Base-by-base conservation (phyloP, 2,113 vertebrate genomes). In the Melanostigma gelatinosum region DNA sequence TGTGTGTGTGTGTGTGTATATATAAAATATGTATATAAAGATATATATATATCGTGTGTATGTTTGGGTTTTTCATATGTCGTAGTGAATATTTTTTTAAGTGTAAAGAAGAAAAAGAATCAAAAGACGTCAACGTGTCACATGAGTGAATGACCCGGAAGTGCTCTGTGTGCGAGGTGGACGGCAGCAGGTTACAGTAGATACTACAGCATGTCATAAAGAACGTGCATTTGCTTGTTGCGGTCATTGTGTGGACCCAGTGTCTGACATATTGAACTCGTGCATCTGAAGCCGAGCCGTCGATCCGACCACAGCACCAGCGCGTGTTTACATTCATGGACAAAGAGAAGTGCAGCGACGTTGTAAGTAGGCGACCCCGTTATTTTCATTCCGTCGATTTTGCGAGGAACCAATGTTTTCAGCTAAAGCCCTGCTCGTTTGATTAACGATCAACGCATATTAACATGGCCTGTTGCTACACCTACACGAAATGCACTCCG, bases 341-440 rank as follows among this genome's bases (percentile, higher is more conserved):
- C 87, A 94, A 93, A 93, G 92, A 94, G 71, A 93, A 88, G 85
- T 29, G 78, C 46, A 50, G 76, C 83, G 93, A 93, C 65, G 80
- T 68, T 68, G 94, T 94, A 82, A 94, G 94, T 94, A 77, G 24
- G 22, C 55, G n/a, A 67, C 24, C 27, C 46, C 44, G n/a, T 60
- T 34, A 22, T 69, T 71, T 44, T 3, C 6, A 9, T 16, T 50
- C 13, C 24, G 15, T 16, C 22, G 16, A 3, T 48, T 65, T 36
- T 6, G 4, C 13, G 16, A 48, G 29, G 29, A 66, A 34, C 3
- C 11, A 24, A 1, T 66, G 50, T 38, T 61, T 38, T 54, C 22
- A 63, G 29, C 20, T 64, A 3, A 32, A 57, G 50, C n/a, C 6
- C 6, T 6, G 24, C 5, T 8, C 44, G 18, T 42, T 8, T 46